These are phyloP conservation scores for Motacilla alba DNA, from an alignment of 2,113 vertebrate genomes.

Conservation along the genomic window DNA sequence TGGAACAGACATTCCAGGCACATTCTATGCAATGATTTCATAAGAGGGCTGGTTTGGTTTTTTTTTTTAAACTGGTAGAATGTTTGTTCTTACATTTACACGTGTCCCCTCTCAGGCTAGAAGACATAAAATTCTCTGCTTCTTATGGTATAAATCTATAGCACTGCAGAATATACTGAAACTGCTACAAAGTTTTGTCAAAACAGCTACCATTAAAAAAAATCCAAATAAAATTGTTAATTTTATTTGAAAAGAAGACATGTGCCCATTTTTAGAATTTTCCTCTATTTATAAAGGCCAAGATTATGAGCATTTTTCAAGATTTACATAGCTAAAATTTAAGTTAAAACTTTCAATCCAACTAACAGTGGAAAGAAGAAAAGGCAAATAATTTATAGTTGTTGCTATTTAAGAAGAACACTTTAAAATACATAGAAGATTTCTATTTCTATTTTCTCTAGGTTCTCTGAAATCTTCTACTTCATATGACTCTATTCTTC, in stretches of 20 bases:
- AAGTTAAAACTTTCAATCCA: neutral
- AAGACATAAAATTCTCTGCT: neutral
- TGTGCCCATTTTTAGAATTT: neutral
- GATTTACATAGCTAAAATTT: neutral
- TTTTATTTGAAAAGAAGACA: neutral
- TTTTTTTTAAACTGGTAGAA: neutral
- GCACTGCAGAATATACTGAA: neutral
- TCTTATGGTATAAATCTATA: neutral
- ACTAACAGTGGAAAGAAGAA: neutral
- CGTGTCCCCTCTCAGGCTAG: neutral
- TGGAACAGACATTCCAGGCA: neutral
- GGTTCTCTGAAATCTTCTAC: neutral
- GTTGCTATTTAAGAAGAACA: neutral
- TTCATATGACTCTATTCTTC: neutral
- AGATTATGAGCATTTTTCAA: neutral
- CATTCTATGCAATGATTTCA: neutral
- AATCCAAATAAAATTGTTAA: neutral
- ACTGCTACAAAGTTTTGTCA: neutral
- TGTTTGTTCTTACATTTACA: neutral
- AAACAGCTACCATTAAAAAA: neutral
- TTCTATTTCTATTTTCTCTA: neutral
- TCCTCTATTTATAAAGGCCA: neutral
- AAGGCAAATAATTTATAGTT: neutral
- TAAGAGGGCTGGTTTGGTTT: accelerated
- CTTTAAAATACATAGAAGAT: neutral